A percentile compares a stretch with the other conserved stretches of the same genome.
Evolutionary conservation across 2,888 invertebrate species (phyloP).

Genomic region (Ethmia dodecea): DNA sequence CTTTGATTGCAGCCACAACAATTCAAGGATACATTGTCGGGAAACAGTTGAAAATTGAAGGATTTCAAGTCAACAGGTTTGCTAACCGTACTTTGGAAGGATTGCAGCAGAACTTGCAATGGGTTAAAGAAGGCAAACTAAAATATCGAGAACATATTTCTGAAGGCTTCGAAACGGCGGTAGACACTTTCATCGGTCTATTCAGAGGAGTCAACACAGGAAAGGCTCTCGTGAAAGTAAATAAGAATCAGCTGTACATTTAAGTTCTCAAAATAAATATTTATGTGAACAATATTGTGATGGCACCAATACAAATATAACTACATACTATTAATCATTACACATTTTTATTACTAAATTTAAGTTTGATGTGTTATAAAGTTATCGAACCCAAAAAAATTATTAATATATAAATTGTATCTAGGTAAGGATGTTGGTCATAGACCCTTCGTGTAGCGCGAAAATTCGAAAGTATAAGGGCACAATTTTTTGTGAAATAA

Average conservation of each 20-base stretch:
- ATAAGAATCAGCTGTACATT: too few species aligned
- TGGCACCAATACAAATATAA: too few species aligned
- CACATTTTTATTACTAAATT: constrained; percentile 3
- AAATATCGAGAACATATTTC: constrained; percentile 81
- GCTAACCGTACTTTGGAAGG: constrained; percentile 76
- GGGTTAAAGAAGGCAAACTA: constrained; percentile 82
- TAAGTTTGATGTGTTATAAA: neutral
- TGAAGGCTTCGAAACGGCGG: constrained; percentile 67
- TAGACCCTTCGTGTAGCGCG: too few species aligned
- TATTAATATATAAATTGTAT: too few species aligned
- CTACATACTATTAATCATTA: constrained; percentile 26
- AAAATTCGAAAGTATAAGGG: too few species aligned
- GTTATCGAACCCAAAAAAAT: too few species aligned
- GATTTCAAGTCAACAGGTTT: constrained; percentile 76
- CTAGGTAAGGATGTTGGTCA: too few species aligned
- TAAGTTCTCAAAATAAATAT: too few species aligned
- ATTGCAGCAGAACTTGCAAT: constrained; percentile 76
- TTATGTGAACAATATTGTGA: too few species aligned
- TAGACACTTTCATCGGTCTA: constrained; percentile 80
- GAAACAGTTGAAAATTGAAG: constrained; percentile 80
- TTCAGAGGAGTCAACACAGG: constrained; percentile 80
- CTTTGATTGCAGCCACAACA: constrained; percentile 41
- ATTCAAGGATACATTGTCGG: constrained; percentile 73
- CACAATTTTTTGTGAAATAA: too few species aligned
- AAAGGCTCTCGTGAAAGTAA: constrained; percentile 80